A percentile compares a stretch with the other conserved stretches of the same genome.
Conservation (phyloP, 2,113 vertebrate species). For the Nannobrachium achirus region DNA sequence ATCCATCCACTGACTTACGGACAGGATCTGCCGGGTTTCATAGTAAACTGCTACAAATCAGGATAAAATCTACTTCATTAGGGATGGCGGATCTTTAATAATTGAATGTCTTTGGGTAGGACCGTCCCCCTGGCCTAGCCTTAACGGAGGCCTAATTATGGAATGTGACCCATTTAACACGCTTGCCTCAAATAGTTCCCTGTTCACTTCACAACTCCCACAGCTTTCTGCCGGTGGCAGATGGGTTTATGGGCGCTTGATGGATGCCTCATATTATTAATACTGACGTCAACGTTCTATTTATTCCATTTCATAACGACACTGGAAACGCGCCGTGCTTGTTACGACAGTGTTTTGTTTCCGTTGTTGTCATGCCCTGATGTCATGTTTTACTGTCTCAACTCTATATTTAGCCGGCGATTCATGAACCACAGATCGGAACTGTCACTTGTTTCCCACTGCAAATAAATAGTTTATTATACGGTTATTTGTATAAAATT, state of each 20-base stretch:
- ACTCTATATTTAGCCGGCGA: background rate
- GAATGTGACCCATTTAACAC: too few relatives aligned
- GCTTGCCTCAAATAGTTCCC: slow-evolving; percentile 50
- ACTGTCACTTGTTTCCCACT: background rate
- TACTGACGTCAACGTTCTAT: slow-evolving; percentile 29
- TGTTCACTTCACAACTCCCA: slow-evolving; percentile 50
- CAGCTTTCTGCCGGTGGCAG: slow-evolving; percentile 61
- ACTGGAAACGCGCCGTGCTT: slow-evolving; percentile 7
- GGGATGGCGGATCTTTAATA: too few relatives aligned
- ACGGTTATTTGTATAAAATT: too few relatives aligned
- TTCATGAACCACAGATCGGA: background rate
- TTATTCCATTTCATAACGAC: slow-evolving; percentile 57
- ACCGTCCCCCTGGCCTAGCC: too few relatives aligned
- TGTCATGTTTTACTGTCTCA: background rate
- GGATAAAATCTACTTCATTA: too few relatives aligned
- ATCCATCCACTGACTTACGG: too few relatives aligned
- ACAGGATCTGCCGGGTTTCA: too few relatives aligned
- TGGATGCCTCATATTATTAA: slow-evolving; percentile 33
- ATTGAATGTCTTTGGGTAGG: too few relatives aligned
- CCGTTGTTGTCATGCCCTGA: background rate
- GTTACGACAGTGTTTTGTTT: slow-evolving; percentile 20
- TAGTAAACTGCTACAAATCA: too few relatives aligned
- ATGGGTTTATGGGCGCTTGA: slow-evolving; percentile 50
- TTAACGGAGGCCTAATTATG: too few relatives aligned
- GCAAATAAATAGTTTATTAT: too few relatives aligned